phyloP scores from a whole-genome alignment of 2,113 vertebrate genomes.

The Lota lota region DNA sequence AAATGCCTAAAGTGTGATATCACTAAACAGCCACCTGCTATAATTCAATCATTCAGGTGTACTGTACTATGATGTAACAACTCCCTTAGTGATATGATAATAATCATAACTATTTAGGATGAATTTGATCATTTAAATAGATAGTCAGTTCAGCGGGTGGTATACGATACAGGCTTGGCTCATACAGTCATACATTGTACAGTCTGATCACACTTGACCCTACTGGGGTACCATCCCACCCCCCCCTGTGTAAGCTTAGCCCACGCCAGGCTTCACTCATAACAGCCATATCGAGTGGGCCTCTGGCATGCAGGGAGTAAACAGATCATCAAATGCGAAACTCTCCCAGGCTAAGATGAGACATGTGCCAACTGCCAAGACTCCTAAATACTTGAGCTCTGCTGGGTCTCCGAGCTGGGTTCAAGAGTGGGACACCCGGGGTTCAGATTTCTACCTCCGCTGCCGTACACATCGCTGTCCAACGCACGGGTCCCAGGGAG shows the following conservation, averaged over 20 bases:
- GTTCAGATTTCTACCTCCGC: conserved; percentile 14
- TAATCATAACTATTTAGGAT: no score
- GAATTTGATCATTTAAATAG: no score
- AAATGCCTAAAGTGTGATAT: no score
- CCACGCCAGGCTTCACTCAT: conserved; percentile 31
- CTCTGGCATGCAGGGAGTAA: conserved; percentile 46
- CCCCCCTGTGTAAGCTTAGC: conserved; percentile 8
- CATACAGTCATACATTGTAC: neutral
- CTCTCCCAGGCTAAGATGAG: conserved; percentile 18
- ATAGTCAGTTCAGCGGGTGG: no score
- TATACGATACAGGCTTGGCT: neutral
- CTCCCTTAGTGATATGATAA: no score
- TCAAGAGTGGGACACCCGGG: conserved; percentile 33
- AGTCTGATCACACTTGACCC: conserved; percentile 11
- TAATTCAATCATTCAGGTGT: no score
- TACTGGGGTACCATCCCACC: neutral
- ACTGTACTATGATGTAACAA: no score
- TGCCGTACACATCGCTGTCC: neutral
- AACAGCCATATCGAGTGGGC: conserved; percentile 45
- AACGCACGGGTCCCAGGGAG: neutral
- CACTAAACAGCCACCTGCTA: no score
- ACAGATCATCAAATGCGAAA: conserved; percentile 50
- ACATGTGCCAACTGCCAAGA: conserved; percentile 23
- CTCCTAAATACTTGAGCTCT: conserved; percentile 25
- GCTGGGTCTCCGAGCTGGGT: conserved; percentile 18